Conservation (phyloP, 2,888 invertebrate species). For the Drosophila prolongata region DNA sequence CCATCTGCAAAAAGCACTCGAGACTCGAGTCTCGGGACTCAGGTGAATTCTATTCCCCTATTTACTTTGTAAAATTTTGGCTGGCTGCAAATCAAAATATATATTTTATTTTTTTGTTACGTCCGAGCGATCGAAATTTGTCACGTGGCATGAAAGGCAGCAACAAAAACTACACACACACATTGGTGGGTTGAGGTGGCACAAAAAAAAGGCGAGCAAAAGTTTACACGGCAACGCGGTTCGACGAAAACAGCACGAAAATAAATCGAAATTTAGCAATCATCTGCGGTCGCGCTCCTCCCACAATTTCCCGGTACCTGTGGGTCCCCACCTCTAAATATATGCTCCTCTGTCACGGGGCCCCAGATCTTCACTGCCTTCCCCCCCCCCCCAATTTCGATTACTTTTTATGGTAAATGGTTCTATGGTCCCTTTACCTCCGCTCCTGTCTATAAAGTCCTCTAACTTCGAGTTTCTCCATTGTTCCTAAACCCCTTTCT, state of each 20-base stretch:
- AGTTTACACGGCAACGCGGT: constrained; percentile 59
- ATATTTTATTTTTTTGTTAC: constrained; percentile 25
- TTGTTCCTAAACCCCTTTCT: too few relatives aligned
- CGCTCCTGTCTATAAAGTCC: too few relatives aligned
- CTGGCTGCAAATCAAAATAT: constrained; percentile 43
- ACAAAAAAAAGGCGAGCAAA: constrained; percentile 18
- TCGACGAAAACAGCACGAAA: constrained; percentile 43
- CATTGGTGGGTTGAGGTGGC: background rate
- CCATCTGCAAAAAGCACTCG: constrained; percentile 39
- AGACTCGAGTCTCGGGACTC: constrained; percentile 26
- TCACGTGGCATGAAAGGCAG: constrained; percentile 35
- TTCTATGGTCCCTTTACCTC: too few relatives aligned
- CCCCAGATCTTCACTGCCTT: too few relatives aligned
- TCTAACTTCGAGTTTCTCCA: too few relatives aligned
- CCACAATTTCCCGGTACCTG: constrained; percentile 6
- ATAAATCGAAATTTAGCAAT: constrained; percentile 54
- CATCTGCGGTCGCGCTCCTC: constrained; percentile 32
- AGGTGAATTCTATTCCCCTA: constrained; percentile 22
- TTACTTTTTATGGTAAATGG: too few relatives aligned
- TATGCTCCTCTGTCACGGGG: too few relatives aligned
- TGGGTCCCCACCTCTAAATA: background rate
- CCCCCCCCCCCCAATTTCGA: too few relatives aligned
- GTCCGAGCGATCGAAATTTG: constrained; percentile 40
- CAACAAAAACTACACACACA: constrained; percentile 13
- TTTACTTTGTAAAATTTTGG: constrained; percentile 42